Percentiles rank a stretch among this genome's conserved stretches.
Conservation (phyloP, 1,140 invertebrate species). For the Brachionus angularis region DNA sequence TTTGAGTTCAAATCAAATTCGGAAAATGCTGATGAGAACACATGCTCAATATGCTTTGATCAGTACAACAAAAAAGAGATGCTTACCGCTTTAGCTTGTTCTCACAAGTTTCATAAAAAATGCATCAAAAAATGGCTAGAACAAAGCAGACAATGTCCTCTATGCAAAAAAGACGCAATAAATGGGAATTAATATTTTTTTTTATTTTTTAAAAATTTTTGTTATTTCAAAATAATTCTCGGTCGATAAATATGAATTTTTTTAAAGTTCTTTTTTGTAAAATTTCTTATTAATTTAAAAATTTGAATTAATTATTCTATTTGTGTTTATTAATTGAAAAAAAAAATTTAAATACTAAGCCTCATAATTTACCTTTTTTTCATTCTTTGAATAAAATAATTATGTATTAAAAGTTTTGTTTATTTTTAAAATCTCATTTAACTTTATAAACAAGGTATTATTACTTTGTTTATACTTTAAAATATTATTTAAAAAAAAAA, state of each 20-base stretch:
- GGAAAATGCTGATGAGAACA: conserved; percentile 2
- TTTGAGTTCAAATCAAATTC: neutral
- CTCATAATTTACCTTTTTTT: neutral
- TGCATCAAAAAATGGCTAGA: conserved; percentile 28
- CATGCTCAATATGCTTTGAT: conserved; percentile 36
- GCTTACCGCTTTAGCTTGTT: conserved; percentile 15
- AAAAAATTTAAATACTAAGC: neutral
- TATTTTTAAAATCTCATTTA: neutral
- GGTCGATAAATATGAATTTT: no score
- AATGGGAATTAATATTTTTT: conserved; percentile 1
- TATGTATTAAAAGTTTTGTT: no score
- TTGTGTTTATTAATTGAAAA: neutral
- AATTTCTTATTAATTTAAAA: no score
- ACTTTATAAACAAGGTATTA: neutral
- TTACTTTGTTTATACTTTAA: conserved; percentile 2
- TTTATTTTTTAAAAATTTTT: neutral
- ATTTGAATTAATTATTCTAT: neutral
- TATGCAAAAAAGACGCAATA: conserved; percentile 36
- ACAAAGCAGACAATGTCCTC: conserved; percentile 25
- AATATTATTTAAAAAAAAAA: neutral
- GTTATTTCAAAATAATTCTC: no score
- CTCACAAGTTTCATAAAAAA: conserved; percentile 31
- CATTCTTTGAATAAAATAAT: neutral
- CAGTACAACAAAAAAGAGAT: neutral
- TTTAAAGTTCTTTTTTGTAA: no score